A percentile compares a stretch with the other conserved stretches of the same genome.
Evolutionary conservation across 1,140 invertebrate genomes (phyloP).

Genomic region (Aphelenchoides besseyi): DNA sequence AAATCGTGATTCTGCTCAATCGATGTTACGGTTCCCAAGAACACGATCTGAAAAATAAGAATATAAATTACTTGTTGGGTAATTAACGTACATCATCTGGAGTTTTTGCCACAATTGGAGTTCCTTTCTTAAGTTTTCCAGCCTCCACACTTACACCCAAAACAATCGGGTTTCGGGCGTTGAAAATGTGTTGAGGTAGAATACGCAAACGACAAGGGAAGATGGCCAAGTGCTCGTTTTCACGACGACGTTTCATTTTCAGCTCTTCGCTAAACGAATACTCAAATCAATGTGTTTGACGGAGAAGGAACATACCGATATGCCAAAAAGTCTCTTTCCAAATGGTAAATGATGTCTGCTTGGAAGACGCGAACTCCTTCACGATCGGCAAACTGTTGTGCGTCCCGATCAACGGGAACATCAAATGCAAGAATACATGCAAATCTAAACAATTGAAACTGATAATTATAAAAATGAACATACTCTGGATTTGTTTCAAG

Average conservation of each 20-base stretch:
- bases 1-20: conserved; percentile 79
- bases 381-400: conserved; percentile 90
- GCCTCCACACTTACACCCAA: conserved; percentile 91
- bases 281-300: neutral
- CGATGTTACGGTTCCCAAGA: conserved; percentile 87
- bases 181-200: conserved; percentile 88
- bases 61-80: conserved; percentile 14
- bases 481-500: conserved; percentile 93
- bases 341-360: conserved; percentile 99
- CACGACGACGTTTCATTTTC: conserved; percentile 85
- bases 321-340: conserved; percentile 93
- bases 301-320: conserved; percentile 67
- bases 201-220: conserved; percentile 92
- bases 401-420: conserved; percentile 94
- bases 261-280: conserved; percentile 74
- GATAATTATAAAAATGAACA: conserved; percentile 65
- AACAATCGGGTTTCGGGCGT: conserved; percentile 94
- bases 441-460: conserved; percentile 69
- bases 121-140: conserved; percentile 89
- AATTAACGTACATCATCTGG: conserved; percentile 73
- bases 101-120: conserved; percentile 89
- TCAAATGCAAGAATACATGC: conserved; percentile 98
- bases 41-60: conserved; percentile 76
- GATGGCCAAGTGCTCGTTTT: conserved; percentile 91
- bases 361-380: conserved; percentile 94